phyloP scores from a whole-genome alignment of 1,140 invertebrate species.

The Myzus persicae region DNA sequence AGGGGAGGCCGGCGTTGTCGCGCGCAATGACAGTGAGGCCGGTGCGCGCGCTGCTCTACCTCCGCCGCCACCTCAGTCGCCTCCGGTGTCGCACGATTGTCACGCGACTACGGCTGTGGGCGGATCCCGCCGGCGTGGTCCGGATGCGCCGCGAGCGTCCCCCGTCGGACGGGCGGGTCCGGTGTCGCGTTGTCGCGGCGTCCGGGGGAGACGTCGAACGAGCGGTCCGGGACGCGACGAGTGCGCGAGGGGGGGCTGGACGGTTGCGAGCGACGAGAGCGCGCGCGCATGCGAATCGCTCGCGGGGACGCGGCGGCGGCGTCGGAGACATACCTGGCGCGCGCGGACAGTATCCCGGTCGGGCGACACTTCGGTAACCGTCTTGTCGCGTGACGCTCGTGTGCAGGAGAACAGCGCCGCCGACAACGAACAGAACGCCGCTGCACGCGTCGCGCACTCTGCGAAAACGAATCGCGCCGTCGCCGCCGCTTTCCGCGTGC shows the following conservation, averaged over 20 bases:
- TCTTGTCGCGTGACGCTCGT: constrained; percentile 53
- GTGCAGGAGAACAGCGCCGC: constrained; percentile 39
- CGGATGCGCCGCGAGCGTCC: constrained; percentile 16
- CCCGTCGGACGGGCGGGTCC: background rate
- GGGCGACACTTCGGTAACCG: constrained; percentile 54
- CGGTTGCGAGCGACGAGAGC: constrained; percentile 10
- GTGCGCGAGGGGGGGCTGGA: background rate
- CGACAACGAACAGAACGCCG: background rate
- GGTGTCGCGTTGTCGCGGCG: constrained; percentile 39
- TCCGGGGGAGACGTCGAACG: background rate
- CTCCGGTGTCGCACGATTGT: background rate
- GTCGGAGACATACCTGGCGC: constrained; percentile 51
- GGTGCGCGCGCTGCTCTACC: constrained; percentile 8
- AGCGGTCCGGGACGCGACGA: background rate
- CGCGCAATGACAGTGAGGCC: constrained; percentile 14
- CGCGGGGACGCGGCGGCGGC: constrained; percentile 8
- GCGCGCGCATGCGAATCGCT: constrained; percentile 47
- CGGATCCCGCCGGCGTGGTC: constrained; percentile 32
- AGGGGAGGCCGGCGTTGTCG: constrained; percentile 14
- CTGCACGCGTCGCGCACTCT: background rate
- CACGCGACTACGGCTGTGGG: constrained; percentile 13
- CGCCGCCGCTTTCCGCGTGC: constrained; percentile 5
- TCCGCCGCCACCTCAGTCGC: background rate
- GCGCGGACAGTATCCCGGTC: constrained; percentile 51
- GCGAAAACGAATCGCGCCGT: constrained; percentile 29